phyloP scores from a whole-genome alignment of 2,888 invertebrate species.

The Macrosiphum euphorbiae region DNA sequence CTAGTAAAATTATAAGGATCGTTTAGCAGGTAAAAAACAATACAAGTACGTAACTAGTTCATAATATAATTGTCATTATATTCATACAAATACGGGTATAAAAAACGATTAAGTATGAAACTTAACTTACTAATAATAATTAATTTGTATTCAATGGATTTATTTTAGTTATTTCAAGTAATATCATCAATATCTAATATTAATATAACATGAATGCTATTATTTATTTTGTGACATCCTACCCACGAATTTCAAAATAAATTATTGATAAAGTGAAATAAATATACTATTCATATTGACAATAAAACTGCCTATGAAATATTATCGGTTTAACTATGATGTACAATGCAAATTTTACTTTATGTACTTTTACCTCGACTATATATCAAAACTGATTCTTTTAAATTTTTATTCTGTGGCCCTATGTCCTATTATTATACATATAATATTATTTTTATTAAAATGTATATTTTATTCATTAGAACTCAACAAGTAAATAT shows the following conservation, averaged over 20 bases:
- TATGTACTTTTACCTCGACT: not conserved
- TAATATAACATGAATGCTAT: not conserved
- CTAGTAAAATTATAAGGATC: not conserved
- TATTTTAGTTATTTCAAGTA: not conserved
- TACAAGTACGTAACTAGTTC: not conserved
- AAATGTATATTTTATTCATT: not conserved
- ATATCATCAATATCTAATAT: not conserved
- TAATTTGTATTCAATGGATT: not conserved
- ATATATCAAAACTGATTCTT: not conserved
- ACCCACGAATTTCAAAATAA: not conserved
- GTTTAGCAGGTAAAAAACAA: not conserved
- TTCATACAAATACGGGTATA: not conserved
- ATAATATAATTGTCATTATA: not conserved
- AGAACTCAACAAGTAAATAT: not conserved
- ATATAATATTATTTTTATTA: not conserved
- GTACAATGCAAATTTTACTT: conserved; percentile 3
- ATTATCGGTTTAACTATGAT: not conserved
- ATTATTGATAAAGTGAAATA: not conserved
- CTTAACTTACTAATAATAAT: not conserved
- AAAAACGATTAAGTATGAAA: not conserved
- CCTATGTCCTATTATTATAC: not conserved
- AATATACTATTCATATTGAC: not conserved
- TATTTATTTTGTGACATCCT: not conserved
- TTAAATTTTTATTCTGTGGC: not conserved
- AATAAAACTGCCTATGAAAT: not conserved